Percentiles rank a stretch among this genome's conserved stretches.
phyloP scores from a whole-genome alignment of 1,140 invertebrate species.

The Acromyrmex echinatior region DNA sequence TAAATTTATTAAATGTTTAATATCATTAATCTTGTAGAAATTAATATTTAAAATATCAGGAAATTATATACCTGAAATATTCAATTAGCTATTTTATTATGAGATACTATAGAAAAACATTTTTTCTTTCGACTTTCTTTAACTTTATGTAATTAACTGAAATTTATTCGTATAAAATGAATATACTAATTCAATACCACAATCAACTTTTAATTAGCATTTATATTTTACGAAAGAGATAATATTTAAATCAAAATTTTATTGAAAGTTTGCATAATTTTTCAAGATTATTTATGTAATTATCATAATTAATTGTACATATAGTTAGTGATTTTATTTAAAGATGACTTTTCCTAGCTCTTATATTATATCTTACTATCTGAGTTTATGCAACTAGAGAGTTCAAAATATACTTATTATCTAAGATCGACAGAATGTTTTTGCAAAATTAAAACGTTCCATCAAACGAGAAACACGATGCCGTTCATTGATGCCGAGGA shows the following conservation, averaged over 20 bases:
- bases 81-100: conserved; percentile 6
- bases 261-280: background rate
- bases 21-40: background rate
- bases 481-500: background rate
- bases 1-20: conserved; percentile 5
- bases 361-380: background rate
- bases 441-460: background rate
- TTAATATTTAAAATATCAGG: conserved; percentile 10
- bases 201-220: background rate
- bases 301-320: background rate
- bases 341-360: background rate
- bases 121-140: background rate
- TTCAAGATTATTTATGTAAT: conserved; percentile 15
- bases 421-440: background rate
- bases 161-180: conserved; percentile 13
- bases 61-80: background rate
- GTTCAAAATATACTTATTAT: background rate
- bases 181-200: background rate
- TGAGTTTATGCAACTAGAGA: background rate
- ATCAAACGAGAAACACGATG: background rate
- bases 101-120: background rate
- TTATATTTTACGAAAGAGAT: background rate
- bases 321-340: background rate
- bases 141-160: background rate
- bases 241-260: conserved; percentile 16